Base-by-base conservation (phyloP, 2,113 vertebrate genomes). In the Lanius collurio region DNA sequence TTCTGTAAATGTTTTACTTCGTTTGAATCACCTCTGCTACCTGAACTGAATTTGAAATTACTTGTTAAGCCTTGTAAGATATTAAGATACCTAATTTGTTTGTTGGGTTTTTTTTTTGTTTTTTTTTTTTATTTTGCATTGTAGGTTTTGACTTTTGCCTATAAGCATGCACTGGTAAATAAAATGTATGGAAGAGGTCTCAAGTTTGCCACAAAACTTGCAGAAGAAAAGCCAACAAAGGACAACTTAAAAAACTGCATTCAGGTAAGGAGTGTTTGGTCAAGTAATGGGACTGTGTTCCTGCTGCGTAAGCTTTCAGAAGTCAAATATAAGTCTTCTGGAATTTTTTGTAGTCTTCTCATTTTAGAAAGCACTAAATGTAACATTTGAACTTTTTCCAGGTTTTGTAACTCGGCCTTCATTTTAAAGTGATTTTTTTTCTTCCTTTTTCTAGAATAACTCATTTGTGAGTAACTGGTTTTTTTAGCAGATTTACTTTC, bases 201-300 rank as follows among this genome's bases (percentile, higher is more conserved):
- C 94, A 99, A 99, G 92, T 99, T 98, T 73, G 98, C 99, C 91
- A 99, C 98, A 79, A 99, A 99, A 96, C 98, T 99, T 83, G 98
- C 98, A 23, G 99, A 99, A 97, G 99, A 99, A 98, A 99, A 99
- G 91, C 98, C 99, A 96, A 99, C 98, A 44, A 99, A 99, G 97
- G 99, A 99, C 90, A 99, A 99, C 98, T 98, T 99, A 98, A 99
- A 98, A 97, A 99, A 99, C 94, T 99, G 99, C 97, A 98, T 99
- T 96, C 99, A 99, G 98, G 99, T 99, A 96, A 96, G 96, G 87
- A 24, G 21, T 44, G 15, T 42, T 92, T 30, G 15, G 33, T 83
- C 27, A 84, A 69, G 41, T 28, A n/a, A 37, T 11, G 7, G 31
- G 22, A 3, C 59, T 71, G 0, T 3, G 1, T 59, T 79, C 21